phyloP scores from a whole-genome alignment of 2,888 invertebrate genomes.

The Glaucopsyche alexis region DNA sequence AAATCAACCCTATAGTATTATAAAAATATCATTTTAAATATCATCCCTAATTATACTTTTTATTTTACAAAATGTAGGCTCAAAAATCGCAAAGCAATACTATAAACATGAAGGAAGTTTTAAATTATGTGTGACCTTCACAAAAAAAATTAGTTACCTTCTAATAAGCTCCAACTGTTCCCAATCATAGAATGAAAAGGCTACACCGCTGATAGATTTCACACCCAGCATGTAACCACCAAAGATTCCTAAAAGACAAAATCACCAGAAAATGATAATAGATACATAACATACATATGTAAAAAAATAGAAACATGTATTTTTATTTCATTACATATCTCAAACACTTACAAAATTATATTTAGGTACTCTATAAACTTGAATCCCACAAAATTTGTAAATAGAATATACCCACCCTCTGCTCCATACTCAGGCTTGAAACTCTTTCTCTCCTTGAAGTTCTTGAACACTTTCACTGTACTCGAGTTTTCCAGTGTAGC shows the following conservation, averaged over 20 bases:
- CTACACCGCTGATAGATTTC: constrained; percentile 93
- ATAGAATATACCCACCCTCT: constrained; percentile 82
- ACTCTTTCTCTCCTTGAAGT: constrained; percentile 97
- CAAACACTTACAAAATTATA: too few relatives aligned
- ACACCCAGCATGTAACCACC: constrained; percentile 96
- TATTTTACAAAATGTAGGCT: too few relatives aligned
- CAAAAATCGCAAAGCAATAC: neutral
- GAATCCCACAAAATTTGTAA: too few relatives aligned
- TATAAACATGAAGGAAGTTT: neutral
- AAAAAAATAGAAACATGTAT: too few relatives aligned
- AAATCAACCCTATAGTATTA: too few relatives aligned
- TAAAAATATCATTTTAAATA: too few relatives aligned
- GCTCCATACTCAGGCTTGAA: constrained; percentile 98
- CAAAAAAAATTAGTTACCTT: constrained; percentile 52
- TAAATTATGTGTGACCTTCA: neutral
- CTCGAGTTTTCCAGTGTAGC: constrained; percentile 94
- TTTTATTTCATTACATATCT: too few relatives aligned
- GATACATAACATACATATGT: neutral
- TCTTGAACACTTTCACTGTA: constrained; percentile 96
- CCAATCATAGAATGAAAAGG: constrained; percentile 99
- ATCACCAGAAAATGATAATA: neutral
- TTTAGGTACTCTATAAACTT: too few relatives aligned
- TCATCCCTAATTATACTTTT: too few relatives aligned
- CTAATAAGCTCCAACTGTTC: constrained; percentile 94
- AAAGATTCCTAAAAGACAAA: constrained; percentile 84